Evolutionary conservation across 2,888 invertebrate genomes (phyloP).

Genomic region (Perizoma affinitatum): DNA sequence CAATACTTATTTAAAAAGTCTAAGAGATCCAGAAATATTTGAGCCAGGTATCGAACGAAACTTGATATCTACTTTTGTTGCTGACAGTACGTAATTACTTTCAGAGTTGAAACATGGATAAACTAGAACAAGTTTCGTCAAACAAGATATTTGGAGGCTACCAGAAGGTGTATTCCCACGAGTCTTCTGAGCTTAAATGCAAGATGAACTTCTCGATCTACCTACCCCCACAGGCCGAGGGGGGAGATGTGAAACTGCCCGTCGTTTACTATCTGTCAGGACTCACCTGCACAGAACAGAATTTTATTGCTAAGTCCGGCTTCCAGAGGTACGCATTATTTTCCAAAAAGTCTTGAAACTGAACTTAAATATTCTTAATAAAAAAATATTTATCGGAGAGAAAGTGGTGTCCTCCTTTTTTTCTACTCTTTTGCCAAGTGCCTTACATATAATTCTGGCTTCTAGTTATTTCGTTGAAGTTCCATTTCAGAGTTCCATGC

Average conservation of each 20-base stretch:
- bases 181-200: slow-evolving; percentile 91
- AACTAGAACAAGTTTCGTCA: slow-evolving; percentile 85
- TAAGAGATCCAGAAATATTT: too few species aligned
- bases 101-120: slow-evolving; percentile 70
- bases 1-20: too few species aligned
- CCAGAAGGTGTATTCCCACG: slow-evolving; percentile 93
- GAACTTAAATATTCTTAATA: too few species aligned
- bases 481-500: too few species aligned
- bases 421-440: too few species aligned
- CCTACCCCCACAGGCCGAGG: slow-evolving; percentile 90
- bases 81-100: slow-evolving; percentile 25
- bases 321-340: slow-evolving; percentile 87
- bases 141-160: slow-evolving; percentile 92
- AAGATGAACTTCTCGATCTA: slow-evolving; percentile 97
- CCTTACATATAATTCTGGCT: too few species aligned
- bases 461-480: too few species aligned
- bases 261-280: slow-evolving; percentile 97
- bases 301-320: slow-evolving; percentile 98
- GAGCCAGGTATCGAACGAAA: too few species aligned
- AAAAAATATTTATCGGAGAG: too few species aligned
- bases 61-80: too few species aligned
- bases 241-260: slow-evolving; percentile 86
- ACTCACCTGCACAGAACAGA: slow-evolving; percentile 96
- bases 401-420: too few species aligned
- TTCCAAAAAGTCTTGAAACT: too few species aligned